phyloP scores from a whole-genome alignment of 2,888 invertebrate genomes.

The Pelosia muscerda region DNA sequence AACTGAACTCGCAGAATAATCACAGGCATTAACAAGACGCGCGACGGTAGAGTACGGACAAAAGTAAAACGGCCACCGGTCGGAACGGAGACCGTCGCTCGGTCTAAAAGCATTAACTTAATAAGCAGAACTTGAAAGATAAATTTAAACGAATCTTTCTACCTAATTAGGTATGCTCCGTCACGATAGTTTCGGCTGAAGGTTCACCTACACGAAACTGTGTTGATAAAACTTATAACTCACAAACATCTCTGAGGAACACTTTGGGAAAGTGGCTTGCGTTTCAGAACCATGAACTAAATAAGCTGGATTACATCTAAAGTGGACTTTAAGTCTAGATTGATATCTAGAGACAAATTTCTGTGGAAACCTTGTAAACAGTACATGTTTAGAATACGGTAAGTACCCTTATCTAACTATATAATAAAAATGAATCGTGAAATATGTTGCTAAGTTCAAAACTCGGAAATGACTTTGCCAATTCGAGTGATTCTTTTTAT shows the following conservation, averaged over 20 bases:
- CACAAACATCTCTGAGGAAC: conserved; percentile 12
- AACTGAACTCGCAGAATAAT: neutral
- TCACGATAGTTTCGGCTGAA: neutral
- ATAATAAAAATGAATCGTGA: no score
- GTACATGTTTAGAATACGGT: neutral
- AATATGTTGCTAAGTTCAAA: no score
- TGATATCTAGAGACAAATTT: conserved; percentile 10
- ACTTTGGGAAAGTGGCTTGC: conserved; percentile 1
- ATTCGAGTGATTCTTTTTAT: no score
- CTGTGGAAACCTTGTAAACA: conserved; percentile 9
- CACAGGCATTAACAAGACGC: neutral
- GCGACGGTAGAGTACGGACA: no score
- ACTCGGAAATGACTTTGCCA: no score
- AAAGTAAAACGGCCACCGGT: no score
- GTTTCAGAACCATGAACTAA: conserved; percentile 13
- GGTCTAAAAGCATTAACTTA: no score
- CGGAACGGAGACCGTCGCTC: no score
- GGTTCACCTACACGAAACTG: neutral
- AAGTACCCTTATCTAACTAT: no score
- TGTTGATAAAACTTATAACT: conserved; percentile 6
- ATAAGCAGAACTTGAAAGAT: neutral
- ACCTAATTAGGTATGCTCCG: neutral
- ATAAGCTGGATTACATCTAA: conserved; percentile 18
- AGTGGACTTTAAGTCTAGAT: conserved; percentile 14
- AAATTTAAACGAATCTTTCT: neutral